These are phyloP conservation scores for Lutraria lutraria DNA, from an alignment of 2,888 invertebrate species.

Conservation along the genomic window DNA sequence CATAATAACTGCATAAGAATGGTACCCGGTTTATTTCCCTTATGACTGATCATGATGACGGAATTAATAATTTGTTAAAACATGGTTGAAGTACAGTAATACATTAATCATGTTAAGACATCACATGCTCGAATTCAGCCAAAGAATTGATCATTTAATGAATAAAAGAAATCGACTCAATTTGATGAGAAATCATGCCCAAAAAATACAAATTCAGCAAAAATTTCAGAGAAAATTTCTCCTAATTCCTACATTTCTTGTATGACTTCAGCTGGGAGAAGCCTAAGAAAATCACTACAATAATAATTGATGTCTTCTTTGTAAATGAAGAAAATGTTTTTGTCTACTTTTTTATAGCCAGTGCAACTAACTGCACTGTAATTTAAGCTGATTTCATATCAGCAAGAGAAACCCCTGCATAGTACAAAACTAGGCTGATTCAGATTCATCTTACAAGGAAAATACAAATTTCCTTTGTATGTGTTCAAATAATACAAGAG, in stretches of 20 bases:
- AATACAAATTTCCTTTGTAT: neutral
- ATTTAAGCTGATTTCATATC: neutral
- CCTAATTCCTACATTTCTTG: conserved; percentile 1
- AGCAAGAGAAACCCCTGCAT: neutral
- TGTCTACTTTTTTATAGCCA: neutral
- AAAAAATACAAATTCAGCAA: neutral
- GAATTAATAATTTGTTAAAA: neutral
- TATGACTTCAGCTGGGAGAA: neutral
- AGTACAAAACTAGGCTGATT: neutral
- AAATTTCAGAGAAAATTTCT: neutral
- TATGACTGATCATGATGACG: too few relatives aligned
- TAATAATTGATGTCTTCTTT: conserved; percentile 19
- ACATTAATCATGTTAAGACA: neutral
- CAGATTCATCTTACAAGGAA: neutral
- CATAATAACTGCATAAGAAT: too few relatives aligned
- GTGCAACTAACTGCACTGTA: neutral
- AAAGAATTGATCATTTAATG: conserved; percentile 4
- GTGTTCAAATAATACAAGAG: neutral
- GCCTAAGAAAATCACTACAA: neutral
- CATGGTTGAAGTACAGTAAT: conserved; percentile 14
- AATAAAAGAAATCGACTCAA: conserved; percentile 11
- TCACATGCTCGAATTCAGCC: neutral
- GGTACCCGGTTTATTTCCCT: too few relatives aligned
- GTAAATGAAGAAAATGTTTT: neutral
- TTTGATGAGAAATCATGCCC: conserved; percentile 21